Base-by-base conservation (phyloP, 1,140 invertebrate genomes). In the Popillia japonica region DNA sequence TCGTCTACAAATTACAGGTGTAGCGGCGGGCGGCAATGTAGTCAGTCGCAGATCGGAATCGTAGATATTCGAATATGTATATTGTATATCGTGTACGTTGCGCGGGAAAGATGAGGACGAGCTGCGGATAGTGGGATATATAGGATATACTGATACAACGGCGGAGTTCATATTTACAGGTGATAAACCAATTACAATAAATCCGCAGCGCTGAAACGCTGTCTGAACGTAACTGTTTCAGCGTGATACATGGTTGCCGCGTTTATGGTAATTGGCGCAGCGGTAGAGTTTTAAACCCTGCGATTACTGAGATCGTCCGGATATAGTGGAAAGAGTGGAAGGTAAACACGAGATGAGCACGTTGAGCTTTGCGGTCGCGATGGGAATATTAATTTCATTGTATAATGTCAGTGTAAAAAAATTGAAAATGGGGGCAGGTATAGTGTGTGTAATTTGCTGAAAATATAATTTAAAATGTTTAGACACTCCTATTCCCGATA, bases 1-100 rank as follows among this genome's bases (percentile, higher is more conserved):
- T 40, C 42, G 72, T 34, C 74, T 77, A 74, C 79, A 80, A 80
- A 80, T 80, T 80, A 76, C 77, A 80, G 79, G 79, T 80, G 79
- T 78, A 77, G 79, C 59, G 59, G 72, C 22, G 27, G 44, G 27
- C 4, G 27, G 27, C 27, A 34, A 34, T 34, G 22, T 61, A 61
- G 59, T n/a, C 59, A 20, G 59, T 61, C 59, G 59, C 79, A 77
- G 77, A 80, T 80, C 77, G 72, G 41, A 78, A 78, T 76, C 72
- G 64, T 48, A 74, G 72, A 74, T 44, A 74, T 42, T 74, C 34
- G 27, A 68, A 23, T 34, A 34, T 68, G 22, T 68, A 22, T 68
- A 68, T 34, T 17, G 48, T 55, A 55, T 55, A 55, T 14, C 48
- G 48, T 17, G 48, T 55, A 55, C 11, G 48, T 10, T 10, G 44